Percentiles rank a stretch among this genome's conserved stretches.
These are phyloP conservation scores for Hemaris fuciformis DNA, from an alignment of 2,888 invertebrate genomes.

Conservation along the genomic window DNA sequence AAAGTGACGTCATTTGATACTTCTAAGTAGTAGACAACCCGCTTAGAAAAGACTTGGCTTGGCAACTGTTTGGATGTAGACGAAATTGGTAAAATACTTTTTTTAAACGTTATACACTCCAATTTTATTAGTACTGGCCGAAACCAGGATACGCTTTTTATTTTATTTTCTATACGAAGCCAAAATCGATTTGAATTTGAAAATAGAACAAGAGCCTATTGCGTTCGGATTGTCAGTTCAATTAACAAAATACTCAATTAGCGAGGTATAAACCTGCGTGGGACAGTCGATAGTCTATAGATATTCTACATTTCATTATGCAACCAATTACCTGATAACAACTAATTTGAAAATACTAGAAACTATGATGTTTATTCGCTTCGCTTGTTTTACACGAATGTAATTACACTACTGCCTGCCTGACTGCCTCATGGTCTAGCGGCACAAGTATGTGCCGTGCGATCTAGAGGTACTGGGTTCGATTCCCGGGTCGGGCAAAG, in stretches of 20 bases:
- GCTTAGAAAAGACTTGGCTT: neutral
- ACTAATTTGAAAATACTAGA: neutral
- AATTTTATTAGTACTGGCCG: conserved; percentile 1
- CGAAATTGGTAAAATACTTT: neutral
- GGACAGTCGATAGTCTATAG: conserved; percentile 47
- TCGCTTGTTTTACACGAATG: neutral
- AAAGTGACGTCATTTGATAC: neutral
- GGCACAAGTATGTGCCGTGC: too few species aligned
- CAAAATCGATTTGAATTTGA: conserved; percentile 30
- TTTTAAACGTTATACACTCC: neutral
- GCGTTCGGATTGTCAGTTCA: conserved; percentile 54
- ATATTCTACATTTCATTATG: conserved; percentile 11
- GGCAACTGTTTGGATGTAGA: neutral
- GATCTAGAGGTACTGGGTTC: too few species aligned
- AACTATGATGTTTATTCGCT: neutral
- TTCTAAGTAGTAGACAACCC: neutral
- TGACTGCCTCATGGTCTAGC: too few species aligned
- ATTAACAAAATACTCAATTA: conserved; percentile 54
- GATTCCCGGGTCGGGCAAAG: too few species aligned
- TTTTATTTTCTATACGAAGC: neutral
- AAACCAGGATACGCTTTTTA: neutral
- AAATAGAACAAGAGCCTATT: conserved; percentile 44
- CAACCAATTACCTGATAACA: conserved; percentile 5
- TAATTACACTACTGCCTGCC: too few species aligned
- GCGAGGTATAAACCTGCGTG: conserved; percentile 42